Base-by-base conservation (phyloP, 2,797 vertebrate genomes). In the Leuciscus waleckii region DNA sequence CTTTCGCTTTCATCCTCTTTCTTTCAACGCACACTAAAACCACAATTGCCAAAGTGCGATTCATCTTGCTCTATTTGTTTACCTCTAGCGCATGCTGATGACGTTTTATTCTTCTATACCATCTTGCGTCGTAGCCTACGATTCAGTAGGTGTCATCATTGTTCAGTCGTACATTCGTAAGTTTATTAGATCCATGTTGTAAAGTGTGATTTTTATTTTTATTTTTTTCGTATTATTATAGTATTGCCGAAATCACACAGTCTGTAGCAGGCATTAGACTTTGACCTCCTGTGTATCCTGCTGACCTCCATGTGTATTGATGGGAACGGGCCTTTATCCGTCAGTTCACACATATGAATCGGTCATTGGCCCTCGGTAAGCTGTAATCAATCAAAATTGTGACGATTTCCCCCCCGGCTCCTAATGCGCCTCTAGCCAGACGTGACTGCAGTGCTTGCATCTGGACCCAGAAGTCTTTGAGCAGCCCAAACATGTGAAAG, bases 401-500 rank as follows among this genome's bases (percentile, higher is more conserved):
- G n/a, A 73, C 19, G 37, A 56, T 77, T 39, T 70, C 17, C 21
- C 58, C 43, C 29, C 10, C 37, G n/a, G 29, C 39, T 56, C 5
- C 32, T 46, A 84, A 79, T 71, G 68, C 16, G 71, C 46, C 54
- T 77, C 67, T 0, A 46, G 10, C 46, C 49, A 32, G 75, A 77
- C 21, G 35, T 41, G 63, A 78, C 65, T 69, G 73, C 74, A 70
- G 2, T 23, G 58, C 74, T 67, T 19, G 54, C 69, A 73, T 86
- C 54, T 56, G 63, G 41, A 56, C 41, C 56, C 75, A 74, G 61
- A 58, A 76, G 32, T 77, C 82, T 85, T 49, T 51, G 69, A 82
- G 78, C 71, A 79, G 51, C 56, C 68, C 63, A 35, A 19, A 49
- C 73, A 80, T 87, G 85, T 82, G 69, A 90, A 86, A 84, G 74